Evolutionary conservation across 1,140 invertebrate species (phyloP).

Genomic region (Papilio polytes): DNA sequence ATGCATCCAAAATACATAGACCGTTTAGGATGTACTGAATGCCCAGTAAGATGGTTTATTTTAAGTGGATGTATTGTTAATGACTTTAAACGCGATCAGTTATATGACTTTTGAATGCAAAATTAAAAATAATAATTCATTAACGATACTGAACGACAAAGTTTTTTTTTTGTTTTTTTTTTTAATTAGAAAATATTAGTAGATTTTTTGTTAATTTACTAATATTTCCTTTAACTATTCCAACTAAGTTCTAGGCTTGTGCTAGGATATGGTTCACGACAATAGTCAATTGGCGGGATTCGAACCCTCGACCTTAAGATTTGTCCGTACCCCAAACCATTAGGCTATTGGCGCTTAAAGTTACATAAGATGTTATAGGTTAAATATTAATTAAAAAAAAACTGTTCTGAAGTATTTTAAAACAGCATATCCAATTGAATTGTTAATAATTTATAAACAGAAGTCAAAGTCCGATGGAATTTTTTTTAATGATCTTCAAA

Average conservation of each 20-base stretch:
- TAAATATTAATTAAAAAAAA: not conserved
- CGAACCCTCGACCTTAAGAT: no score
- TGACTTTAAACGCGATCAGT: conserved; percentile 30
- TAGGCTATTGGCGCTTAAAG: no score
- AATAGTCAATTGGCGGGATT: no score
- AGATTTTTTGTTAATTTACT: no score
- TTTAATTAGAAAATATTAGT: no score
- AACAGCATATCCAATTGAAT: no score
- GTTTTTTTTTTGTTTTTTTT: no score
- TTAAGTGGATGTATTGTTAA: conserved; percentile 41
- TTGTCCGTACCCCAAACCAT: no score
- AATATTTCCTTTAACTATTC: no score
- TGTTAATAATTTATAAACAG: not conserved
- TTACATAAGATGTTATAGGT: conserved; percentile 19
- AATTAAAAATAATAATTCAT: conserved; percentile 28
- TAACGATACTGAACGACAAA: not conserved
- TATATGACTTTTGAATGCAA: conserved; percentile 13
- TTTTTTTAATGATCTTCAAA: not conserved
- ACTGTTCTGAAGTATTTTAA: no score
- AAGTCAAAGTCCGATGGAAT: conserved; percentile 5
- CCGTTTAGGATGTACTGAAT: not conserved
- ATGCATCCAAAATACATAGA: conserved; percentile 32
- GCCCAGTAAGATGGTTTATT: not conserved
- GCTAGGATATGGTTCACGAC: no score
- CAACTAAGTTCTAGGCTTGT: no score